These are phyloP conservation scores for Streptopelia turtur DNA, from an alignment of 2,797 vertebrate species.

Conservation along the genomic window DNA sequence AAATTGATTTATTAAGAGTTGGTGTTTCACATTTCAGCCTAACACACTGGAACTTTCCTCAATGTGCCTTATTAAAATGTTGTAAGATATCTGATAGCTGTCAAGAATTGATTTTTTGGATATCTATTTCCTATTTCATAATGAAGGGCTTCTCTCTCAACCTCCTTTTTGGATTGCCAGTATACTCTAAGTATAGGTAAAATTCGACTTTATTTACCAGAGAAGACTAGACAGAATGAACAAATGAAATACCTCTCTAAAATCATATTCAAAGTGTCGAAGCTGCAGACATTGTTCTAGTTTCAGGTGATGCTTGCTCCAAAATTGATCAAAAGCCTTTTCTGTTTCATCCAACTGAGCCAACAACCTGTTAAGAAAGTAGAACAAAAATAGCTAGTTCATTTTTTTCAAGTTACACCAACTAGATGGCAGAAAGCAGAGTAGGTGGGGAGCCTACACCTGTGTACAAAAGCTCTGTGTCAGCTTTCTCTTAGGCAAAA, in stretches of 20 bases:
- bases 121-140: neutral
- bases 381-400: neutral
- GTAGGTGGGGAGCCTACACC: neutral
- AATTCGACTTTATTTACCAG: neutral
- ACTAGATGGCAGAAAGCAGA: neutral
- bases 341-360: slow-evolving; percentile 93
- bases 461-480: neutral
- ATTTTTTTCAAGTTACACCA: neutral
- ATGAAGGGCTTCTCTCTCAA: neutral
- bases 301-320: slow-evolving; percentile 91
- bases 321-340: slow-evolving; percentile 93
- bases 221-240: neutral
- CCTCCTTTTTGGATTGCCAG: neutral
- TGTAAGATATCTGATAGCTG: neutral
- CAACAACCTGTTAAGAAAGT: slow-evolving; percentile 83
- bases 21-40: neutral
- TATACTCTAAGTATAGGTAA: neutral
- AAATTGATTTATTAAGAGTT: neutral
- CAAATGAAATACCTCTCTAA: slow-evolving; percentile 85
- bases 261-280: slow-evolving; percentile 92
- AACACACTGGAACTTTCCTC: neutral
- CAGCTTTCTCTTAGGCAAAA: neutral
- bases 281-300: slow-evolving; percentile 93
- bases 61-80: neutral
- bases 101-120: neutral